A percentile compares a stretch with the other conserved stretches of the same genome.
Conservation (phyloP, 2,113 vertebrate species). For the Hemiprocne comata region DNA sequence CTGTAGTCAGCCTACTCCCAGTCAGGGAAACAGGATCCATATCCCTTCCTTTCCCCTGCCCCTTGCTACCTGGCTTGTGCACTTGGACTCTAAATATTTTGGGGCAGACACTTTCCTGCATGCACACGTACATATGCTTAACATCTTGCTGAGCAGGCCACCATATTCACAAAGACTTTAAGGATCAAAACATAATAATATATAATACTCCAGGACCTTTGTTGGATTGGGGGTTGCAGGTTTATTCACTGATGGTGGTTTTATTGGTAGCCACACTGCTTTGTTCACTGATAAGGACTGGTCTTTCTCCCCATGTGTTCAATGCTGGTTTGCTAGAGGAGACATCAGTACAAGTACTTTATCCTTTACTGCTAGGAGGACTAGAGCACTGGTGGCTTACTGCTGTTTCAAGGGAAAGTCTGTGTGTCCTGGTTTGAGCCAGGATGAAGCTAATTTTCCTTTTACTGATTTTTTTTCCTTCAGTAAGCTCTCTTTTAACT, state of each 20-base stretch:
- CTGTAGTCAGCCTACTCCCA: neutral
- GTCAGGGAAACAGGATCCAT: neutral
- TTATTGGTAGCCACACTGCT: neutral
- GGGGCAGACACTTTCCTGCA: neutral
- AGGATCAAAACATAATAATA: neutral
- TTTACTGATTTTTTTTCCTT: too few species aligned
- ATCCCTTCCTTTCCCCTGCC: neutral
- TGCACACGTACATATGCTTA: neutral
- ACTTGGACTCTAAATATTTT: neutral
- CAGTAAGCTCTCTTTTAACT: too few species aligned
- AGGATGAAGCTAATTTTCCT: neutral
- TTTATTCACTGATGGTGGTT: neutral
- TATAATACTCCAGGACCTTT: neutral
- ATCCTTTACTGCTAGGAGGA: neutral
- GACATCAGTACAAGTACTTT: neutral
- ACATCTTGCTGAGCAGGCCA: neutral
- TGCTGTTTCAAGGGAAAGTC: neutral
- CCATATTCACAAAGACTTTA: neutral
- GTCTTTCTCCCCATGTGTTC: accelerated
- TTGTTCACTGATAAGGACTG: neutral
- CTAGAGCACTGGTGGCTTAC: neutral
- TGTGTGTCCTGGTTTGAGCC: too few species aligned
- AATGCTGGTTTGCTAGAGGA: neutral
- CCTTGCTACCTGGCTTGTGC: neutral
- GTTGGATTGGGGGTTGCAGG: neutral